Evolutionary conservation across 2,888 invertebrate genomes (phyloP), one percentile per base, ranked within the genome.

Genomic region (Eugnorisma glareosa): DNA sequence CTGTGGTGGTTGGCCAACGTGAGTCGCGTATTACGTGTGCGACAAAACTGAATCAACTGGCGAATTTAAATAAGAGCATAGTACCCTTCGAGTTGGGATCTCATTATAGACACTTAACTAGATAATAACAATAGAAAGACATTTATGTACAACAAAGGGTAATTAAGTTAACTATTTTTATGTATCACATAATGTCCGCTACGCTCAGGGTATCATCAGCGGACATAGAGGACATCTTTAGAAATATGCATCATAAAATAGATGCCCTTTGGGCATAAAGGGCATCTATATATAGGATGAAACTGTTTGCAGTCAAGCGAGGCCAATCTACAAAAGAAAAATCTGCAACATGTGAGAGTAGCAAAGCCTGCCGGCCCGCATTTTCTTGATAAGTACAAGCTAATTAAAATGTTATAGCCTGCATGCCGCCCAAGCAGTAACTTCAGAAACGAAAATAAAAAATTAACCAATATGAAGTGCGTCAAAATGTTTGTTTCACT

Each of bases 101-200:
- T 61, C 40, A 75, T 43, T 51, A 63, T 40, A 51, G 31, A 24
- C 18, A n/a, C 5, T 37, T 18, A 37, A 6, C 28, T 28, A 15
- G 28, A n/a, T 57, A 28, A 15, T 67, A 40, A 37, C 37, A 67
- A 67, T 51, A 40, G 28, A 66, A 51, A 66, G n/a, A 10, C 7
- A 67, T 59, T 31, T 35, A 59, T 21, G 31, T 24, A 51, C 48
- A 51, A 67, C 67, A 67, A 72, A 21, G 64, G 63, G 10, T 64
- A 66, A 72, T 37, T 48, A 66, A 13, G 18, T 63, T 31, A 11
- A 11, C 61, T 61, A 43, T 10, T 24, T 61, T 31, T 11, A 31
- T 6, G 28, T 57, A 18, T 1, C 35, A 54, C 40, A 21, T 40
- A 43, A 4, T 43, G 24, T 43, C 18, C 24, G 40, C 5, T 40